Evolutionary conservation across 2,113 vertebrate genomes (phyloP), one percentile per base, ranked within the genome.

Genomic region (Phrynosoma platyrhinos): DNA sequence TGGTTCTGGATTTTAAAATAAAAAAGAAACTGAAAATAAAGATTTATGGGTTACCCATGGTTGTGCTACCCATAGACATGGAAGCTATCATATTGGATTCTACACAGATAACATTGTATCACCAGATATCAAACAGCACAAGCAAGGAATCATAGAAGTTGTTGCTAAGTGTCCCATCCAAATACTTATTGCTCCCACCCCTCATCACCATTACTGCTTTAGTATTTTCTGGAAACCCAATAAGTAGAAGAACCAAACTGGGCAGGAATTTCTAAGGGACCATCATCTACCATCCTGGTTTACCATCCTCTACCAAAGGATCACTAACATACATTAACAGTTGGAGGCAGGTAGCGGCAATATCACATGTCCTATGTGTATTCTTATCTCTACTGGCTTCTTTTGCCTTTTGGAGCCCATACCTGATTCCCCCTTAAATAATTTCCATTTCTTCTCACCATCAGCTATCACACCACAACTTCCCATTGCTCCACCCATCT

Each of bases 391-490:
- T 68, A 82, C 42, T 66, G 42, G 42, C 62, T 66, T 80, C 79
- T 62, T 36, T 4, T 81, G 21, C 9, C 55, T 9, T 32, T 81
- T 40, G 10, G 58, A 7, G 23, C 32, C 20, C 32, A 62, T 81
- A 81, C 79, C 79, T 81, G 58, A 32, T 21, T 27, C 8, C 23
- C 62, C 32, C 32, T 62, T n/a, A 62, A 55, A 81, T 55, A 81
- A 62, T 20, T 81, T 81, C 79, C 32, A 23, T 64, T 81, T 81
- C 79, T 62, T 81, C 32, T 81, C 55, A 81, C 36, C 32, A 81
- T 81, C 79, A 81, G 3, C 30, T 79, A 52, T 84, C 72, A 74
- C 88, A 89, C 88, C 88, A 89, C 47, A 74, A 79, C 64, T 53
- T 78, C 40, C 84, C 88, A 40, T 85, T 32, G 16, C 27, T 68